Conservation (phyloP, 64 coral and sea anemone species). For the Stichodactyla mertensii region DNA sequence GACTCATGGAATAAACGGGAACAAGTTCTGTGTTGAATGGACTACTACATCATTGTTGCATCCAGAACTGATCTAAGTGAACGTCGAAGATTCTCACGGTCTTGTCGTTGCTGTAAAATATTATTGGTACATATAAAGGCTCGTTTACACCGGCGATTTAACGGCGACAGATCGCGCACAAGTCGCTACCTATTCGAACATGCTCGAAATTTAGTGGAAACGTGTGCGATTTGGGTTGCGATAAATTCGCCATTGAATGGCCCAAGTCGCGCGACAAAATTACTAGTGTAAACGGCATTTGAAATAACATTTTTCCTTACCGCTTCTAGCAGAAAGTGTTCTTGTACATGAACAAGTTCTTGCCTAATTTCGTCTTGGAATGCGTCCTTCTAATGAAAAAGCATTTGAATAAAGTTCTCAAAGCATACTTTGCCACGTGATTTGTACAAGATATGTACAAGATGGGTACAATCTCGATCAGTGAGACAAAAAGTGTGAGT, state of each 20-base stretch:
- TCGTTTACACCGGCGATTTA: too few species aligned
- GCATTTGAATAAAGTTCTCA: not conserved
- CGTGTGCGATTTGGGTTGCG: too few species aligned
- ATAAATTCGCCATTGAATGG: too few species aligned
- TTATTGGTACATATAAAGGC: too few species aligned
- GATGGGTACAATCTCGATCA: too few species aligned
- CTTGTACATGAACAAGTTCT: not conserved
- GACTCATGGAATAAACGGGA: not conserved
- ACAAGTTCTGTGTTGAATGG: not conserved
- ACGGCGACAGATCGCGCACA: too few species aligned
- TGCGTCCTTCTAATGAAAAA: not conserved
- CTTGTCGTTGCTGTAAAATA: not conserved
- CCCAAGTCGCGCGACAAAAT: too few species aligned
- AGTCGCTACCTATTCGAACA: too few species aligned
- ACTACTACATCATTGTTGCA: not conserved
- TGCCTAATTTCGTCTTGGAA: slow-evolving; percentile 10
- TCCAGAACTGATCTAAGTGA: slow-evolving; percentile 2
- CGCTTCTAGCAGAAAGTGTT: not conserved
- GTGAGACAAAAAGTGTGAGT: not conserved
- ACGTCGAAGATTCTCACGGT: slow-evolving; percentile 18
- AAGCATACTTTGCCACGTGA: not conserved
- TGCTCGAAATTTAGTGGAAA: too few species aligned
- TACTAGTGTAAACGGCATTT: not conserved
- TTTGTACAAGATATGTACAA: not conserved
- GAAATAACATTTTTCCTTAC: not conserved